A percentile compares a stretch with the other conserved stretches of the same genome.
These are phyloP conservation scores for Haliaeetus leucogaster DNA, from an alignment of 2,113 vertebrate species.

Conservation along the genomic window DNA sequence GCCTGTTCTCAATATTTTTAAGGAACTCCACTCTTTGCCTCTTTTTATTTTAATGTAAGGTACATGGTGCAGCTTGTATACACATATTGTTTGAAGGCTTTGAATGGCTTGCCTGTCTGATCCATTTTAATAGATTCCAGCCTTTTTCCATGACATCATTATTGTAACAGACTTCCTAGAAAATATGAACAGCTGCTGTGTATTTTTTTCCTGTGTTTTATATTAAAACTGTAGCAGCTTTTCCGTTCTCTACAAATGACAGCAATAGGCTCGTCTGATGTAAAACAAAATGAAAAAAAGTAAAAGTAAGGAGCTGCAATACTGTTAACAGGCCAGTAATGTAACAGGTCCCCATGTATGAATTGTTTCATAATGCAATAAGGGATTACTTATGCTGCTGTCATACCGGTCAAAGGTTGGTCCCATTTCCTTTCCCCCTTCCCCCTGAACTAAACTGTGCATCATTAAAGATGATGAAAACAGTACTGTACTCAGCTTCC, in stretches of 20 bases:
- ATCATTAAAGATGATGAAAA: conserved; percentile 36
- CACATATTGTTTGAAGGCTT: conserved; percentile 30
- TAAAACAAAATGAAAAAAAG: conserved; percentile 51
- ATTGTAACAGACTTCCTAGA: conserved; percentile 66
- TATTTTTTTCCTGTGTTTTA: conserved; percentile 60
- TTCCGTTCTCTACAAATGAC: conserved; percentile 48
- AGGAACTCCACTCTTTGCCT: conserved; percentile 9
- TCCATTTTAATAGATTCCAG: conserved; percentile 66
- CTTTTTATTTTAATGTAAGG: conserved; percentile 25
- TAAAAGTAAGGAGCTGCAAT: conserved; percentile 30
- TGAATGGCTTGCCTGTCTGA: conserved; percentile 70
- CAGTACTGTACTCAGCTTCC: neutral
- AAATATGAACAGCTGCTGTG: conserved; percentile 74
- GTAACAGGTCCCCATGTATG: conserved; percentile 13
- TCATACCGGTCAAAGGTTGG: conserved; percentile 35
- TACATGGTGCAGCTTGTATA: conserved; percentile 46
- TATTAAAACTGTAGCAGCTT: conserved; percentile 66
- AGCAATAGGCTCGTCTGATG: conserved; percentile 42
- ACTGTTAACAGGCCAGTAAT: conserved; percentile 52
- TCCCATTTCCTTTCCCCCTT: conserved; percentile 30
- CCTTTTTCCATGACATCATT: conserved; percentile 76
- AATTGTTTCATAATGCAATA: conserved; percentile 38
- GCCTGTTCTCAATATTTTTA: conserved; percentile 7
- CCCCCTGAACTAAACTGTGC: conserved; percentile 17
- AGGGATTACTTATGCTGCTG: conserved; percentile 43